Evolutionary conservation across 2,797 vertebrate species (phyloP).

Genomic region (Neoniphon sammara): DNA sequence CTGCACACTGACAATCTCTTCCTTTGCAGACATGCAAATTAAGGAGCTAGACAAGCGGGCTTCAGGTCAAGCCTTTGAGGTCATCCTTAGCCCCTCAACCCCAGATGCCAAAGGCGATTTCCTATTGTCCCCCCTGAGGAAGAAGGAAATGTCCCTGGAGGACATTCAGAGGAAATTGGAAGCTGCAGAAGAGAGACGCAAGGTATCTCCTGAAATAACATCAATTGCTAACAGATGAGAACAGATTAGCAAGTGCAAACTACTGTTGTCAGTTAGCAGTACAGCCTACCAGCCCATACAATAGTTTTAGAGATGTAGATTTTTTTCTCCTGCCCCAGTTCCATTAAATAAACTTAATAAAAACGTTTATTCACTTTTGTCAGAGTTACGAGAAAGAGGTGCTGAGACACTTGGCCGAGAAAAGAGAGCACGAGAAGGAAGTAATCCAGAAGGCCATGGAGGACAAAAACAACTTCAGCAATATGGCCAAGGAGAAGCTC

Average conservation of each 20-base stretch:
- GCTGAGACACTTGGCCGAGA: constrained; percentile 92
- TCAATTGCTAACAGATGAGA: neutral
- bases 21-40: constrained; percentile 89
- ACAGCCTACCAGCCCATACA: neutral
- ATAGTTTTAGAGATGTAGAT: neutral
- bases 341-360: neutral
- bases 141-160: constrained; percentile 93
- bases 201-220: constrained; percentile 79
- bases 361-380: neutral
- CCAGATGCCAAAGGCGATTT: constrained; percentile 89
- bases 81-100: constrained; percentile 90
- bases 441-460: constrained; percentile 94
- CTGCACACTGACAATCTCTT: neutral
- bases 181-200: constrained; percentile 95
- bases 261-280: too few species aligned
- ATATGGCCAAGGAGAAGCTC: constrained; percentile 93
- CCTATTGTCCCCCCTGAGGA: constrained; percentile 89
- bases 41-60: constrained; percentile 95
- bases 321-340: neutral
- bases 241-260: neutral
- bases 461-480: constrained; percentile 93
- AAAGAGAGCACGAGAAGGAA: constrained; percentile 93
- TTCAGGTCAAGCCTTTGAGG: constrained; percentile 96
- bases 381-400: constrained; percentile 92
- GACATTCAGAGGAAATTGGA: constrained; percentile 95